These are phyloP conservation scores for Spongia lamella DNA, from an alignment of 37 sponge, comb jelly and placozoan genomes.

Conservation along the genomic window DNA sequence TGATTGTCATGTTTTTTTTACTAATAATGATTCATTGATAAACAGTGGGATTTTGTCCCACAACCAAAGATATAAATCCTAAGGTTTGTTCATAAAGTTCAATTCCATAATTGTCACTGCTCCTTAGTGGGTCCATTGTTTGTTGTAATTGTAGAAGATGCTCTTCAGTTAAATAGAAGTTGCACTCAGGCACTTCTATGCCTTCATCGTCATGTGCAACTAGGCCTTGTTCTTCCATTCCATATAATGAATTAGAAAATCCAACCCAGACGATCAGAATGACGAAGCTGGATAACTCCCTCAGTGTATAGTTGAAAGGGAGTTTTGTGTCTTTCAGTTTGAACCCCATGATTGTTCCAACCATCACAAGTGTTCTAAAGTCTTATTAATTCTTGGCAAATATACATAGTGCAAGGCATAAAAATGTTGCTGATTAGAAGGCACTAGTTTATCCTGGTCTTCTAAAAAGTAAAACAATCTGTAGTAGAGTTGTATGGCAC, in stretches of 20 bases:
- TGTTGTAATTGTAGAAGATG: not conserved
- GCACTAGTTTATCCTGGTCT: constrained; percentile 17
- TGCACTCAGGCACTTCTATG: constrained; percentile 2
- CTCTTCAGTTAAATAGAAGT: not conserved
- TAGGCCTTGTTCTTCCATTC: not conserved
- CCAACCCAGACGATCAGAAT: constrained; percentile 30
- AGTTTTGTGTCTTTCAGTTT: constrained; percentile 26
- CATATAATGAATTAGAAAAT: constrained; percentile 29
- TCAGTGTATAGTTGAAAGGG: constrained; percentile 29
- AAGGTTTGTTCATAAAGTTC: constrained; percentile 15
- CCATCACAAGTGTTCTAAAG: constrained; percentile 23
- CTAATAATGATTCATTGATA: not conserved
- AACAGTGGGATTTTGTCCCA: not conserved
- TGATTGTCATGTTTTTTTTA: too few relatives aligned
- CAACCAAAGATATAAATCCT: not conserved
- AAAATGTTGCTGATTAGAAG: constrained; percentile 35
- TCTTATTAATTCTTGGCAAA: constrained; percentile 44
- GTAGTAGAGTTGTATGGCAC: constrained; percentile 40
- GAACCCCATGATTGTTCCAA: constrained; percentile 47
- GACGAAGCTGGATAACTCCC: constrained; percentile 13
- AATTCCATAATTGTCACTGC: constrained; percentile 22
- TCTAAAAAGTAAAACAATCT: constrained; percentile 45
- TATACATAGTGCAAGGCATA: constrained; percentile 57
- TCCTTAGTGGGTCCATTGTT: constrained; percentile 1
- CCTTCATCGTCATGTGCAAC: not conserved